Conservation (phyloP, 2,113 vertebrate species). For the Puntigrus tetrazona region DNA sequence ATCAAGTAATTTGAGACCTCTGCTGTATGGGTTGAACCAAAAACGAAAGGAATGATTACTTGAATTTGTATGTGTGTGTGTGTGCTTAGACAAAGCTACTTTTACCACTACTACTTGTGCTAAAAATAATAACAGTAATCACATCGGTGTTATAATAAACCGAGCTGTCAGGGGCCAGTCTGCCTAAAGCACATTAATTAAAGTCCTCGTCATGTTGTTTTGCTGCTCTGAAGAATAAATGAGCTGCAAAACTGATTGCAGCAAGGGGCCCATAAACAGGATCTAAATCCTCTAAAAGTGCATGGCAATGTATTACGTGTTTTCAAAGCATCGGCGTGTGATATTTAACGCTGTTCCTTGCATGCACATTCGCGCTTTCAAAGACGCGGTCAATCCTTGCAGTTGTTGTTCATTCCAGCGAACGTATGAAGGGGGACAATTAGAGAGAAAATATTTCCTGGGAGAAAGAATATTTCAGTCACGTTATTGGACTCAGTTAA, state of each 20-base stretch:
- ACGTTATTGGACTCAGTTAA: conserved; percentile 36
- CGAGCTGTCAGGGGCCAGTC: conserved; percentile 22
- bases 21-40: neutral
- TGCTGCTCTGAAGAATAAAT: conserved; percentile 1
- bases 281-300: conserved; percentile 11
- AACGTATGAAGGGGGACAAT: neutral
- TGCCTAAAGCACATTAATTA: conserved; percentile 9
- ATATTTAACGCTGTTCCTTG: neutral
- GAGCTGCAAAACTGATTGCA: conserved; percentile 1
- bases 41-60: neutral
- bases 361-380: neutral
- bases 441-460: conserved; percentile 1
- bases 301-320: neutral
- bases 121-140: conserved; percentile 26
- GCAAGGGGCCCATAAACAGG: neutral
- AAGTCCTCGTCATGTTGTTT: conserved; percentile 4
- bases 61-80: neutral
- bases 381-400: neutral
- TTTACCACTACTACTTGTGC: neutral
- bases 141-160: conserved; percentile 4
- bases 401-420: neutral
- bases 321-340: neutral
- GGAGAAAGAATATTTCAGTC: conserved; percentile 6
- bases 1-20: neutral
- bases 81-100: neutral